Base-by-base conservation (phyloP, 2,888 invertebrate genomes). In the Aspidiotus rigidus region DNA sequence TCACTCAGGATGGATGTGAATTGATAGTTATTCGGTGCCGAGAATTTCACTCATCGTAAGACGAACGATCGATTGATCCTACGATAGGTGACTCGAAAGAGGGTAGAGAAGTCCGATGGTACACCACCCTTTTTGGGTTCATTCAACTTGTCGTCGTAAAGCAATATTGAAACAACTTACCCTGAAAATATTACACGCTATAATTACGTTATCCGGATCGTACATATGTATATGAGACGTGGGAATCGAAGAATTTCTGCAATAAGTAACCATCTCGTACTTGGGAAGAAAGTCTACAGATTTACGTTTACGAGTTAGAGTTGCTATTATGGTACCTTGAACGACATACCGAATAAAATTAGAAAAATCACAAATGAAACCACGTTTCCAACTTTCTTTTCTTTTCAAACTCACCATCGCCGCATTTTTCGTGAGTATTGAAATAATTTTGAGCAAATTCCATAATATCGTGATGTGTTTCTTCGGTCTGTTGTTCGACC, bases 401-500 rank as follows among this genome's bases (percentile, higher is more conserved):
- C n/a, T n/a, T 56, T 16, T 49, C 15, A 55, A 13, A n/a, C 44
- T 70, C 76, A 83, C 90, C 91, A 81, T 93, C 92, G 1, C 90
- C 88, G 13, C 89, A 87, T 59, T 88, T 81, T 73, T 91, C 90
- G 75, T 95, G 95, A 67, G 87, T 85, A 77, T 95, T 96, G 80
- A 92, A 96, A 79, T 90, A 90, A 72, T 89, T 86, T 76, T 93
- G 91, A n/a, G 95, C 96, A 79, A 93, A 96, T 76, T 95, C 93
- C 0, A 91, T 81, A 77, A 96, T 88, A 76, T 94, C 93, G 76
- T 88, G 89, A 74, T 85, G 83, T 7, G 82, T 78, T 73, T 86
- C 85, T 62, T 85, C 84, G 17, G 83, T 79, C 41, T 76, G 76
- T 49, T 77, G 76, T 13, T 82, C 79, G 7, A 77, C 78, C 10